Percentiles rank a stretch among this genome's conserved stretches.
Conservation (phyloP, 2,113 vertebrate species). For the Puma concolor region DNA sequence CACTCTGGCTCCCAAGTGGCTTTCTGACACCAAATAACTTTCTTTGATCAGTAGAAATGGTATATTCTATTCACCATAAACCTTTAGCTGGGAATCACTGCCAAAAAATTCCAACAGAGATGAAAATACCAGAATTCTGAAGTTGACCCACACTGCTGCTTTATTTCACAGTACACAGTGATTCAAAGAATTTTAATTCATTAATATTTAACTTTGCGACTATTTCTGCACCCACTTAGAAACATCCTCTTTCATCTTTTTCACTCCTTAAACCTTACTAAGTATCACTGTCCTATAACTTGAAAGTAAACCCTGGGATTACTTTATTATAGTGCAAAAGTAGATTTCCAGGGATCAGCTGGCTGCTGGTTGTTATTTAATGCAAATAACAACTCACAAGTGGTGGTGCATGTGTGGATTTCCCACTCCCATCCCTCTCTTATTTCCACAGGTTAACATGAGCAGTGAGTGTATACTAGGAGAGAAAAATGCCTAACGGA, state of each 20-base stretch:
- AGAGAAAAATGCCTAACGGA: neutral
- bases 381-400: neutral
- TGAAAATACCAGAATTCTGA: conserved; percentile 16
- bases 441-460: neutral
- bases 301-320: neutral
- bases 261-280: neutral
- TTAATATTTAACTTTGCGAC: conserved; percentile 43
- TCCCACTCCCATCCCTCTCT: neutral
- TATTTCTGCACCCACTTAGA: conserved; percentile 11
- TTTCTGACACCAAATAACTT: conserved; percentile 14
- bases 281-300: neutral
- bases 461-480: neutral
- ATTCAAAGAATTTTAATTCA: conserved; percentile 51
- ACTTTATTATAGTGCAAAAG: neutral
- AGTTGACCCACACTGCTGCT: conserved; percentile 41
- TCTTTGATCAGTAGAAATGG: conserved; percentile 58
- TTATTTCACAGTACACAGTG: neutral
- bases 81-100: neutral
- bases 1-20: neutral
- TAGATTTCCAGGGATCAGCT: neutral
- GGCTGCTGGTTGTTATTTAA: neutral
- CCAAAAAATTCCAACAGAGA: conserved; percentile 54
- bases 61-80: neutral
- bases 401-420: neutral
- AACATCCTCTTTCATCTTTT: conserved; percentile 31